Percentiles rank a stretch among this genome's conserved stretches.
These are phyloP conservation scores for Nasua narica DNA, from an alignment of 2,797 vertebrate genomes.

Conservation along the genomic window DNA sequence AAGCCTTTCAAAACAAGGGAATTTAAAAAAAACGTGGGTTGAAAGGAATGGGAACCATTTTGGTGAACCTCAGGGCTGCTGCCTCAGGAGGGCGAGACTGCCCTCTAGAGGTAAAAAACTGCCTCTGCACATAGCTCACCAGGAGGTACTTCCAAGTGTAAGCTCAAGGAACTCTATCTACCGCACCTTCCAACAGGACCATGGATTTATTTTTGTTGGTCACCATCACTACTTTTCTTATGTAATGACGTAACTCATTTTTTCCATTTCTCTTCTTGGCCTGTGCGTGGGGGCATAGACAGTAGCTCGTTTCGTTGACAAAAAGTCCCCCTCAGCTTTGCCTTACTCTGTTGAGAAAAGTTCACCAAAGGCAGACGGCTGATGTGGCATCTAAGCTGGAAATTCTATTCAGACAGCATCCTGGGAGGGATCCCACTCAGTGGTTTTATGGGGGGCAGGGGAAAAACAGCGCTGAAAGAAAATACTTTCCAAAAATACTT, in stretches of 20 bases:
- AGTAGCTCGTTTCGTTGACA: background rate
- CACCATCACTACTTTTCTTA: background rate
- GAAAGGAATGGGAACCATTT: background rate
- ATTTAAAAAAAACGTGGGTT: background rate
- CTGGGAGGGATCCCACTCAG: background rate
- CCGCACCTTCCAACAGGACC: background rate
- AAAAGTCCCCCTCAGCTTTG: background rate
- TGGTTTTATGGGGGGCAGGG: background rate
- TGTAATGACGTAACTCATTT: background rate
- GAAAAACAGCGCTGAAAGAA: background rate
- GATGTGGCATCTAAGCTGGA: slow-evolving; percentile 25
- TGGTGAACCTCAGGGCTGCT: accelerated
- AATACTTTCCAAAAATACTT: slow-evolving; percentile 63
- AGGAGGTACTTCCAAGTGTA: background rate
- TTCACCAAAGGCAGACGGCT: background rate
- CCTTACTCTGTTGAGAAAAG: background rate
- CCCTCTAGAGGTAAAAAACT: slow-evolving; percentile 78
- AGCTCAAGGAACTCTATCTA: background rate
- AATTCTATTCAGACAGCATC: background rate
- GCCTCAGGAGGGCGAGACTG: slow-evolving; percentile 58
- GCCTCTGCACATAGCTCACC: background rate
- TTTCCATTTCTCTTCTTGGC: background rate
- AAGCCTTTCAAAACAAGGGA: background rate
- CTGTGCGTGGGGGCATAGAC: background rate
- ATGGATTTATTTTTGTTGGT: background rate